phyloP scores from a whole-genome alignment of 2,797 vertebrate genomes.

The Linurgus olivaceus region DNA sequence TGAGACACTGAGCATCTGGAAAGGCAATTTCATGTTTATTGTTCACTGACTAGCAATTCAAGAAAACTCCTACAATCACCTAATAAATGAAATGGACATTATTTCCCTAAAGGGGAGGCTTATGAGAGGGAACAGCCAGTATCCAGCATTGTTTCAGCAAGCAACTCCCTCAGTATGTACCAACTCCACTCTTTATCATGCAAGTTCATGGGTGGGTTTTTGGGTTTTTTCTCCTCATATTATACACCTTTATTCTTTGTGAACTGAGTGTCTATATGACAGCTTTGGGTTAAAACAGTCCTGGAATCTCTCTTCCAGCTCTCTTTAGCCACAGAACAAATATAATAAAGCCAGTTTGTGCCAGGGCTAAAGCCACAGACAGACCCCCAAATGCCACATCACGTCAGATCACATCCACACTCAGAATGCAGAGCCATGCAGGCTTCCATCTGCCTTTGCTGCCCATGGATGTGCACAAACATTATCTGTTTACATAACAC shows the following conservation, averaged over 20 bases:
- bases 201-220: background rate
- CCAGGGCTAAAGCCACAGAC: background rate
- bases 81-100: background rate
- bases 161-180: background rate
- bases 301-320: background rate
- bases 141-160: background rate
- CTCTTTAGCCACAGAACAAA: background rate
- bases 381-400: background rate
- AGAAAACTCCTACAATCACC: background rate
- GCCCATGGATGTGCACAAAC: background rate
- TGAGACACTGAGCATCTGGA: constrained; percentile 62
- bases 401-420: background rate
- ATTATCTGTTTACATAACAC: background rate
- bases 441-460: background rate
- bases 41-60: background rate
- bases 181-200: background rate
- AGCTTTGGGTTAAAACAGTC: background rate
- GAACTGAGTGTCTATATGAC: background rate
- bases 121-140: background rate
- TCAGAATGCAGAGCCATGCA: background rate
- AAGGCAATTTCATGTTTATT: constrained; percentile 10
- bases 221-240: background rate
- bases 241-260: background rate
- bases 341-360: background rate
- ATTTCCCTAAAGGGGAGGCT: background rate